Percentiles rank a stretch among this genome's conserved stretches.
phyloP scores from a whole-genome alignment of 2,113 vertebrate genomes.

The Chionis minor region DNA sequence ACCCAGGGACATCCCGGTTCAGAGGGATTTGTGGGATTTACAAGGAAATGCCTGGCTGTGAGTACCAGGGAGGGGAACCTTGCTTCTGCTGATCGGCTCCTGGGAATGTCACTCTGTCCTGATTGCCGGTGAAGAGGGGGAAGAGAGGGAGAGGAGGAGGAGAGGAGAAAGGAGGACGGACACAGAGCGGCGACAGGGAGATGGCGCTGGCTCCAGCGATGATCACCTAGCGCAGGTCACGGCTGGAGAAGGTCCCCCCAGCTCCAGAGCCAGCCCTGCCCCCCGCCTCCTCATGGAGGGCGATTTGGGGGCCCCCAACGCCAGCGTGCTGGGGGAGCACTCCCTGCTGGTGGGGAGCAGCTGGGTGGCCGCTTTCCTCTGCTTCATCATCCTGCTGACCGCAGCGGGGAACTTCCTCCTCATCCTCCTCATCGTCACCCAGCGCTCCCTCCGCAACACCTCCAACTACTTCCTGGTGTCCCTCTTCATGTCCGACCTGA shows the following conservation, averaged over 20 bases:
- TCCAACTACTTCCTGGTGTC: slow-evolving; percentile 97
- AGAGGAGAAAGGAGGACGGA: neutral
- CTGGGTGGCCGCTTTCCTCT: slow-evolving; percentile 85
- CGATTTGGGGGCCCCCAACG: neutral
- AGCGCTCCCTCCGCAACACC: slow-evolving; percentile 91
- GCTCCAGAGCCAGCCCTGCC: neutral
- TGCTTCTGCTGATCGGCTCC: neutral
- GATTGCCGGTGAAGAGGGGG: neutral
- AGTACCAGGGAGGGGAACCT: neutral
- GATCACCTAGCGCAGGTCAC: neutral
- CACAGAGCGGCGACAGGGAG: neutral
- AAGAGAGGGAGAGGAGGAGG: neutral
- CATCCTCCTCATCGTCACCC: slow-evolving; percentile 88
- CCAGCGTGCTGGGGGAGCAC: slow-evolving; percentile 32
- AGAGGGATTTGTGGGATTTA: neutral
- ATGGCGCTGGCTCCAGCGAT: fast-evolving
- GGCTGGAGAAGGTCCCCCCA: neutral
- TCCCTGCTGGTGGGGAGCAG: slow-evolving; percentile 71
- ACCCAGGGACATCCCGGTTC: neutral
- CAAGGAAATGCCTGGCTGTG: neutral
- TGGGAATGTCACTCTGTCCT: neutral
- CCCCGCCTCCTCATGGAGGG: slow-evolving; percentile 30
- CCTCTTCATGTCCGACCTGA: slow-evolving; percentile 93
- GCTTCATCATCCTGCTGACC: slow-evolving; percentile 88
- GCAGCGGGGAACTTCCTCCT: slow-evolving; percentile 85